Conservation (phyloP, 2,113 vertebrate species). For the Lycocorax pyrrhopterus region DNA sequence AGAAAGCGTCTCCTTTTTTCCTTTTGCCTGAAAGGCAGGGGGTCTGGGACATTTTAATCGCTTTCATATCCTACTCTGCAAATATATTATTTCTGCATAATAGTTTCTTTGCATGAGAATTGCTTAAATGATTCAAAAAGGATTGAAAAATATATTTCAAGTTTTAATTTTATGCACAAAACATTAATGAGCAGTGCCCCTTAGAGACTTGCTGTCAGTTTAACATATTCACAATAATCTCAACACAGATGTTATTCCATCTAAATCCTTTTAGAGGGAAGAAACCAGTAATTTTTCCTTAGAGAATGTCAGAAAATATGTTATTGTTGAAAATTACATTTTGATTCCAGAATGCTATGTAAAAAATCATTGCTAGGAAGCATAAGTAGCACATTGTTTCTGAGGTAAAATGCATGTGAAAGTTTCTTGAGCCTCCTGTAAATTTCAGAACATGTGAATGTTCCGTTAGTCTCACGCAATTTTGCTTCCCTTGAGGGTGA, state of each 20-base stretch:
- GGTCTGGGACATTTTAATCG: conserved; percentile 73
- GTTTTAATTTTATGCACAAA: conserved; percentile 83
- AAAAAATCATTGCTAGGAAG: conserved; percentile 22
- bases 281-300: conserved; percentile 65
- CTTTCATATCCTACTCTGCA: conserved; percentile 68
- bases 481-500: neutral
- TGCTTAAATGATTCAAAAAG: conserved; percentile 78
- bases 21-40: conserved; percentile 61
- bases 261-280: conserved; percentile 70
- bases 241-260: conserved; percentile 75
- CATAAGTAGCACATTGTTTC: conserved; percentile 27
- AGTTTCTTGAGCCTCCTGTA: neutral
- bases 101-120: conserved; percentile 79
- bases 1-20: neutral
- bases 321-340: conserved; percentile 71
- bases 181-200: conserved; percentile 76
- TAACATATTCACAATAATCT: conserved; percentile 76
- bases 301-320: conserved; percentile 64
- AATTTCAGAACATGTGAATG: neutral
- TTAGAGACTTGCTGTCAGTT: conserved; percentile 77
- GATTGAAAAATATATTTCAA: conserved; percentile 78
- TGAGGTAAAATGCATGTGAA: neutral
- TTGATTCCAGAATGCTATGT: conserved; percentile 59
- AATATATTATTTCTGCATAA: conserved; percentile 77
- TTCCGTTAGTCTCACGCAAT: neutral